Evolutionary conservation across 2,888 invertebrate genomes (phyloP).

Genomic region (Timandra comae): DNA sequence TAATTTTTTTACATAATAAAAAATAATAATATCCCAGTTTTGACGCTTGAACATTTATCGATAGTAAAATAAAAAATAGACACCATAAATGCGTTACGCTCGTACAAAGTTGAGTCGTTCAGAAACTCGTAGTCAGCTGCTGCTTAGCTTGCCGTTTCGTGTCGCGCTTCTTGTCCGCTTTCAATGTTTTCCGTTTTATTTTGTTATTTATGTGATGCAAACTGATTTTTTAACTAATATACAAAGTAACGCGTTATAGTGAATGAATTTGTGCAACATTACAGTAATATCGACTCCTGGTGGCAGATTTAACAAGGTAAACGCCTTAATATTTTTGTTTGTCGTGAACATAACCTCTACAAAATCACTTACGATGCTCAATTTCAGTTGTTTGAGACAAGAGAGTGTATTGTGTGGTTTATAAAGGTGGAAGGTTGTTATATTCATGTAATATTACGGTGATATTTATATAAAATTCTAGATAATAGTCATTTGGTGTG

Average conservation of each 20-base stretch:
- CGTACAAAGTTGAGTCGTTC: constrained; percentile 54
- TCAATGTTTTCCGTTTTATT: constrained; percentile 78
- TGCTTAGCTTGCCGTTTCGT: constrained; percentile 82
- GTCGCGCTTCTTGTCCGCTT: constrained; percentile 78
- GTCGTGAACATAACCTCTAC: constrained; percentile 74
- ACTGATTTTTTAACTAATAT: constrained; percentile 68
- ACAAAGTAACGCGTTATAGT: constrained; percentile 56
- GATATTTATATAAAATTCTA: too few species aligned
- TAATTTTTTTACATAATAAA: too few species aligned
- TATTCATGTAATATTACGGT: constrained; percentile 17
- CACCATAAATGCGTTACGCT: constrained; percentile 15
- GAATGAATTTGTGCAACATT: constrained; percentile 61
- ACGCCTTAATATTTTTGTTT: constrained; percentile 76
- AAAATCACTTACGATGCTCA: constrained; percentile 55
- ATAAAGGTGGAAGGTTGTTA: constrained; percentile 2
- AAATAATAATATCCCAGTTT: too few species aligned
- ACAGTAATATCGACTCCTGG: constrained; percentile 59
- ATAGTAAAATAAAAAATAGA: too few species aligned
- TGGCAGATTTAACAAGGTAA: constrained; percentile 65
- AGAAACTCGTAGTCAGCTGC: constrained; percentile 78
- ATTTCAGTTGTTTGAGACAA: constrained; percentile 41
- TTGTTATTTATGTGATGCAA: constrained; percentile 77
- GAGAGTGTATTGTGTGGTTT: constrained; percentile 2
- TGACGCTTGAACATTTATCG: too few species aligned
- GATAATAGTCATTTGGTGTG: constrained; percentile 17